Base-by-base conservation (phyloP, 2,888 invertebrate genomes). In the Tetramorium bicarinatum region DNA sequence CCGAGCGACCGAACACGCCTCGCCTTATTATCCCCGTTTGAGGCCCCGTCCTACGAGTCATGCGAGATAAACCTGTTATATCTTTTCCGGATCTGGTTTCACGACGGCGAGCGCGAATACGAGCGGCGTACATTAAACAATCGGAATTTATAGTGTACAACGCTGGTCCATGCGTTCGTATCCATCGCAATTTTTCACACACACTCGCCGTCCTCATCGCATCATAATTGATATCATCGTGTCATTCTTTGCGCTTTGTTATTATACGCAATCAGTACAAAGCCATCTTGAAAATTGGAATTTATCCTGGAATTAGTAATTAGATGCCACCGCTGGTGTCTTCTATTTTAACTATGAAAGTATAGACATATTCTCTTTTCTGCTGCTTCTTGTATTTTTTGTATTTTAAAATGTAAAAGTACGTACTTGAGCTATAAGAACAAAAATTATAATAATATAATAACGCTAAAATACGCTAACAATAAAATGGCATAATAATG, bases 41-140 rank as follows among this genome's bases (percentile, higher is more conserved):
- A 79, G 69, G 47, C 29, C 56, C 3, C 77, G 69, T 79, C 56
- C 21, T 69, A 69, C 79, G 69, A 79, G 69, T 69, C 79, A 47
- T 59, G 47, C 79, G 56, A 69, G 79, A 69, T 79, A 59, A 79
- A 79, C 79, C 79, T 79, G 79, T 79, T 79, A 69, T 79, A 69
- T 59, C 79, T 69, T 79, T 79, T 79, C 79, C 77, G 77, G 77
- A 79, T 79, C 67, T 69, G 56, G 79, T 79, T 69, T 59, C 56
- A 34, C 79, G 75, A 75, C 49, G 75, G 25, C 38, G 18, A 76
- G 34, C 38, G 75, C 49, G 62, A 62, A 62, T 38, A 38, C 75
- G 47, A 56, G 56, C 77, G 67, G 44, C 79, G 56, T 34, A 69
- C 21, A 69, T 79, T 79, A 38, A 79, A 59, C 79, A 79, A 69